phyloP scores from a whole-genome alignment of 1,140 invertebrate genomes.

The Ooceraea biroi region DNA sequence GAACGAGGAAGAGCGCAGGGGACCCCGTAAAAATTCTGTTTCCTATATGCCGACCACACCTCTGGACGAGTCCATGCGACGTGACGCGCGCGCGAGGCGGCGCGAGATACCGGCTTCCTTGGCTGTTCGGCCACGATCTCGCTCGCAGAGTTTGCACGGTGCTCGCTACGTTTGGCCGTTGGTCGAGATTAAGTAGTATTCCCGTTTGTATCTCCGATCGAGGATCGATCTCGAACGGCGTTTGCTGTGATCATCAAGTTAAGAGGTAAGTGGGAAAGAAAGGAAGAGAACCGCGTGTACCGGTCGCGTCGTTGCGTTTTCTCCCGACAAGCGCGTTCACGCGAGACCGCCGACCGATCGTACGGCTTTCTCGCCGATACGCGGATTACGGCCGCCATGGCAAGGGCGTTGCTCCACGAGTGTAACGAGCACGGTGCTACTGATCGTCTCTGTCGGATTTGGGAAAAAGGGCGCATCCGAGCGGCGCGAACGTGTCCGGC shows the following conservation, averaged over 20 bases:
- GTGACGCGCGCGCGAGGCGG: slow-evolving; percentile 39
- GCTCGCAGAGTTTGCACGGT: slow-evolving; percentile 81
- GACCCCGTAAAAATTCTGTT: not conserved
- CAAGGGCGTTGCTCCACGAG: slow-evolving; percentile 80
- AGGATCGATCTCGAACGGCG: not conserved
- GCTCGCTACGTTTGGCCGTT: slow-evolving; percentile 76
- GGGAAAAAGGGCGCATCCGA: not conserved
- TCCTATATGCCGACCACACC: slow-evolving; percentile 74
- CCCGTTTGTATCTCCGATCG: not conserved
- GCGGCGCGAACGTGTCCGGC: not conserved
- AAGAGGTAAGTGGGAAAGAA: slow-evolving; percentile 22
- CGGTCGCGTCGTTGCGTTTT: not conserved
- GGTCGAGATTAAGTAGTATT: slow-evolving; percentile 59
- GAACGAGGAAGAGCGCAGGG: no score
- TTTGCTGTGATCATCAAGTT: not conserved
- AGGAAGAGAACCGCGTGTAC: not conserved
- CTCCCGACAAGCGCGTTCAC: no score
- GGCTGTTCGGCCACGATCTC: slow-evolving; percentile 75
- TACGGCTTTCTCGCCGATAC: no score
- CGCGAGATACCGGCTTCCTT: slow-evolving; percentile 71
- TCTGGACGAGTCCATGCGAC: slow-evolving; percentile 82
- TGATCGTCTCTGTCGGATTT: not conserved
- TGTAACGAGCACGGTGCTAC: not conserved
- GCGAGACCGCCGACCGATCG: no score
- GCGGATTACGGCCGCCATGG: not conserved